Conservation (phyloP, 2,888 invertebrate species). For the Tortrix viridana region DNA sequence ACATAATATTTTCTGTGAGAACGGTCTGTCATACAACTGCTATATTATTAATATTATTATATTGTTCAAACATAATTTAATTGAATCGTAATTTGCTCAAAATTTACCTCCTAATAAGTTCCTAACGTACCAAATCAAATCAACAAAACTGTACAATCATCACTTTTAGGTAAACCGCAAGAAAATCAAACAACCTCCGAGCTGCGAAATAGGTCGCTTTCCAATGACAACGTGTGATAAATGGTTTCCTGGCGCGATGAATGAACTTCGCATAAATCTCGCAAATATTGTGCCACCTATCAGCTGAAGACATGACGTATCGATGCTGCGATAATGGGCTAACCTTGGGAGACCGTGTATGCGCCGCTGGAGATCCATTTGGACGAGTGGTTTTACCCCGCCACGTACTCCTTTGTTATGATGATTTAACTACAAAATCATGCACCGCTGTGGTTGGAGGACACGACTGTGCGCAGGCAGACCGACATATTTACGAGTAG, state of each 20-base stretch:
- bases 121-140: conserved; percentile 11
- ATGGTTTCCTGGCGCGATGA: conserved; percentile 51
- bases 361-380: background rate
- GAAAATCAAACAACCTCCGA: conserved; percentile 63
- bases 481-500: no score
- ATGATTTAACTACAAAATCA: no score
- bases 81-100: background rate
- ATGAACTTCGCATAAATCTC: conserved; percentile 66
- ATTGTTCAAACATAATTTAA: no score
- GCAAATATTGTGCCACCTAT: conserved; percentile 55
- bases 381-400: background rate
- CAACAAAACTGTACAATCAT: conserved; percentile 39
- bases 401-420: background rate
- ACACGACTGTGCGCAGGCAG: no score
- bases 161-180: conserved; percentile 56
- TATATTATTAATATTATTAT: background rate
- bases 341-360: conserved; percentile 7
- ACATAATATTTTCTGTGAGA: no score
- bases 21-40: no score
- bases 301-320: conserved; percentile 50
- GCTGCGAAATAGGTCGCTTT: conserved; percentile 67
- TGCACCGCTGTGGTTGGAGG: no score
- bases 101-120: background rate
- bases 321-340: conserved; percentile 31
- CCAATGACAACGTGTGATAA: conserved; percentile 73